Conservation (phyloP, 2,888 invertebrate species). For the Amiota communis region DNA sequence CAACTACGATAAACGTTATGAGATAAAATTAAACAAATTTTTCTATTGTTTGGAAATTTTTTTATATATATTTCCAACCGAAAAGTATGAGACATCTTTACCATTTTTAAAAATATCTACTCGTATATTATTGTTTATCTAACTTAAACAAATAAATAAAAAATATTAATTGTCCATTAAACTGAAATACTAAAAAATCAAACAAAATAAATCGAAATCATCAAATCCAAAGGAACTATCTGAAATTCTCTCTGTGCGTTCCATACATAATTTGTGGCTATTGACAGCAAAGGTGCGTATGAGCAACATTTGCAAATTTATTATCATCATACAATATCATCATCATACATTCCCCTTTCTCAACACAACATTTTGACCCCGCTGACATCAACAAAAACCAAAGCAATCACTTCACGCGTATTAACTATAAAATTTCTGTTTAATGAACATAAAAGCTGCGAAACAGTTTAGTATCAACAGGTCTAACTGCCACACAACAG, state of each 20-base stretch:
- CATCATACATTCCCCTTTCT: not conserved
- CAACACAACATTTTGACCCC: too few species aligned
- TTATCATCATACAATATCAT: not conserved
- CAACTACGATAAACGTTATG: too few species aligned
- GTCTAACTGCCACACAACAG: slow-evolving; percentile 30
- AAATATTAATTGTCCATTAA: too few species aligned
- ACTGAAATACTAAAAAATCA: not conserved
- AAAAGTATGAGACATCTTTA: too few species aligned
- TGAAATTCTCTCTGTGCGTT: not conserved
- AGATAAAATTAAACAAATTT: too few species aligned
- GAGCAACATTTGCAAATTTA: slow-evolving; percentile 18
- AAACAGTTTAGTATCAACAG: slow-evolving; percentile 16
- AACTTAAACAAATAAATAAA: not conserved
- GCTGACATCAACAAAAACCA: not conserved
- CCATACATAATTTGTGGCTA: slow-evolving; percentile 10
- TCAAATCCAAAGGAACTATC: not conserved
- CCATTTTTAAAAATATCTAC: too few species aligned
- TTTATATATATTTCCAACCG: too few species aligned
- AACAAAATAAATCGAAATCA: not conserved
- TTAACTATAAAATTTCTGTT: slow-evolving; percentile 17
- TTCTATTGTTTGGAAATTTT: too few species aligned
- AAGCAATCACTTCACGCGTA: slow-evolving; percentile 17
- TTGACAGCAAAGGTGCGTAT: slow-evolving; percentile 17
- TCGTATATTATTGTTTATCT: too few species aligned
- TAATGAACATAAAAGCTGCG: slow-evolving; percentile 47